Evolutionary conservation across 2,888 invertebrate genomes (phyloP), one percentile per base, ranked within the genome.

Genomic region (Amphimallon solstitiale): DNA sequence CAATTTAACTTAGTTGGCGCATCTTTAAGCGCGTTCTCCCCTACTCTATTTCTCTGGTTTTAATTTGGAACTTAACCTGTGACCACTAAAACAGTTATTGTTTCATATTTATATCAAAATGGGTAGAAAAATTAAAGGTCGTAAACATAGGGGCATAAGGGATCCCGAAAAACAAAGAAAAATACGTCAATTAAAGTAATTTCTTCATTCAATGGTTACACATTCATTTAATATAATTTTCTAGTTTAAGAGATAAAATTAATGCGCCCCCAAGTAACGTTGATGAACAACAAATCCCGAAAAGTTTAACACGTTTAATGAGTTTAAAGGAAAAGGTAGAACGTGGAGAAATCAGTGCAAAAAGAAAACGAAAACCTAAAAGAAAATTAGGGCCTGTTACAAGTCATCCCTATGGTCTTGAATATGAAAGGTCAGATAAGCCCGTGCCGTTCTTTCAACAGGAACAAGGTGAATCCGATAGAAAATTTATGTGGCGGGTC

Each of bases 71-170:
- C n/a, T n/a, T n/a, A n/a, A n/a, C n/a, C n/a, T n/a, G n/a, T 29
- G n/a, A n/a, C 23, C 7, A 49, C 9, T 49, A 23, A n/a, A n/a
- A n/a, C n/a, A n/a, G n/a, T n/a, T n/a, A n/a, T n/a, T n/a, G n/a
- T n/a, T n/a, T n/a, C n/a, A n/a, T n/a, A n/a, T n/a, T n/a, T n/a
- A n/a, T n/a, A n/a, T n/a, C n/a, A 77, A 79, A 80, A 91, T 90
- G 90, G 89, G 89, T 49, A 84, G 93, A 51, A 93, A 93, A 87
- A 93, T 93, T 77, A 93, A 93, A 21, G 90, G 90, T 21, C 89
- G 91, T 73, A 93, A 92, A 80, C 93, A 93, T 76, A 87, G 87
- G 69, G 92, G 92, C 17, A 86, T 92, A 1, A 90, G 91, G 77
- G 93, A 94, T 83, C 92, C 92, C 1, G 79, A 89, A 19, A 87